These are phyloP conservation scores for Oncorhynchus mykiss DNA, from an alignment of 2,113 vertebrate genomes.

Conservation along the genomic window DNA sequence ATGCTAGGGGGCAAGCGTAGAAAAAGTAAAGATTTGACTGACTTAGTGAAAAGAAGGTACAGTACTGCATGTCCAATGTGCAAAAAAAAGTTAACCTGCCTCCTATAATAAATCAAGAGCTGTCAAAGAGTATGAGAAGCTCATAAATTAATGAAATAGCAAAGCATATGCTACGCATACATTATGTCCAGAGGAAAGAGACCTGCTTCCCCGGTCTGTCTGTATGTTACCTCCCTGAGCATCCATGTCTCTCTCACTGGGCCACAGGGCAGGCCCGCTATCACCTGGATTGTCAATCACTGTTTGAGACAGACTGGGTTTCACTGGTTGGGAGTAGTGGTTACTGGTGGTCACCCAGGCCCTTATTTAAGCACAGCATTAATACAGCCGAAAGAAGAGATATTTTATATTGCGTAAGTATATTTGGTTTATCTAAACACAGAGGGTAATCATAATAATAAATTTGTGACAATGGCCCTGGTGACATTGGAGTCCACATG, in stretches of 20 bases:
- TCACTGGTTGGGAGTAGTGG: constrained; percentile 63
- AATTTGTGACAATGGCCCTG: constrained; percentile 56
- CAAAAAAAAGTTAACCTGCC: constrained; percentile 28
- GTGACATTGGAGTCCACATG: constrained; percentile 67
- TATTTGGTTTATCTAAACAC: constrained; percentile 73
- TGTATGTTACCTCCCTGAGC: constrained; percentile 85
- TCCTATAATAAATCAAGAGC: constrained; percentile 10
- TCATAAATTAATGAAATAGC: constrained; percentile 37
- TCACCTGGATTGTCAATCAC: constrained; percentile 96
- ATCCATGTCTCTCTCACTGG: constrained; percentile 60
- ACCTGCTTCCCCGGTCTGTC: constrained; percentile 53
- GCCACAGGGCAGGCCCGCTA: constrained; percentile 61
- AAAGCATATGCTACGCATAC: constrained; percentile 28
- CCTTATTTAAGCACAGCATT: constrained; percentile 69
- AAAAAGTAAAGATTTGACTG: not conserved
- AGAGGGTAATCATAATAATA: constrained; percentile 59
- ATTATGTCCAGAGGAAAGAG: constrained; percentile 48
- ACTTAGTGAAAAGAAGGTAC: not conserved
- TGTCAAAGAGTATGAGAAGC: constrained; percentile 30
- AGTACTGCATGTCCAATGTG: constrained; percentile 23
- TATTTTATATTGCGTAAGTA: constrained; percentile 68
- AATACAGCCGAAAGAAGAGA: constrained; percentile 62
- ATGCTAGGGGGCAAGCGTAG: not conserved
- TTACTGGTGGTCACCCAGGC: constrained; percentile 60
- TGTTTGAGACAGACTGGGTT: constrained; percentile 74